These are phyloP conservation scores for Micromesistius poutassou DNA, from an alignment of 2,797 vertebrate genomes.

Conservation along the genomic window DNA sequence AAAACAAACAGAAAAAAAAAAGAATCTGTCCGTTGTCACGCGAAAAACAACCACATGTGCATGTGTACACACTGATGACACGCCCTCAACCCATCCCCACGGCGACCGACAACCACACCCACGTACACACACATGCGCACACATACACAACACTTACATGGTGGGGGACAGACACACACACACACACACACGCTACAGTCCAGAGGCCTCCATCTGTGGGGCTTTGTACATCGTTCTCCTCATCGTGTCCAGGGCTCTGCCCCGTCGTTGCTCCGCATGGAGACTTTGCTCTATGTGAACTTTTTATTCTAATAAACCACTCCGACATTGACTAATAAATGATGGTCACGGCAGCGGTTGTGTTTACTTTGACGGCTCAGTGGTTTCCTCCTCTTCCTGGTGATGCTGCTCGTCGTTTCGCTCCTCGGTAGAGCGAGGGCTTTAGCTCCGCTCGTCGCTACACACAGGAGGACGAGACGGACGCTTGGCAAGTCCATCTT, in stretches of 20 bases:
- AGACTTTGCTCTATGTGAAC: constrained; percentile 74
- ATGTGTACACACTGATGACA: constrained; percentile 65
- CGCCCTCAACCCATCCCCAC: constrained; percentile 39
- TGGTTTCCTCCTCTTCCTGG: too few species aligned
- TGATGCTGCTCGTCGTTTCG: too few species aligned
- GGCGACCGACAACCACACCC: constrained; percentile 13
- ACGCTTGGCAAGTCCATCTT: too few species aligned
- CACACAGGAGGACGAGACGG: too few species aligned
- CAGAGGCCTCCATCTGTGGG: constrained; percentile 7
- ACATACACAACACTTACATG: constrained; percentile 24
- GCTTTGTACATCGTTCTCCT: constrained; percentile 58
- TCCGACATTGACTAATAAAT: constrained; percentile 56
- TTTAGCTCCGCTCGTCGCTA: too few species aligned
- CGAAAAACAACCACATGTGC: constrained; percentile 60
- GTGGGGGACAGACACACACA: too few species aligned
- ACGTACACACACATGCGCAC: constrained; percentile 11
- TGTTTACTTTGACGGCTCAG: too few species aligned
- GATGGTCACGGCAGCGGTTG: constrained; percentile 22
- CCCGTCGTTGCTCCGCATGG: constrained; percentile 77
- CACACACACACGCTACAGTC: too few species aligned
- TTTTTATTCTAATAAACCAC: constrained; percentile 82
- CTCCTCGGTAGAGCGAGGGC: too few species aligned
- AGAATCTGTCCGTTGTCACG: constrained; percentile 61
- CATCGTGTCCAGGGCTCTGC: constrained; percentile 68
- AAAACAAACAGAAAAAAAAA: constrained; percentile 26